A percentile compares a stretch with the other conserved stretches of the same genome.
Evolutionary conservation across 2,888 invertebrate species (phyloP).

Genomic region (Hirtodrosophila alboralis): DNA sequence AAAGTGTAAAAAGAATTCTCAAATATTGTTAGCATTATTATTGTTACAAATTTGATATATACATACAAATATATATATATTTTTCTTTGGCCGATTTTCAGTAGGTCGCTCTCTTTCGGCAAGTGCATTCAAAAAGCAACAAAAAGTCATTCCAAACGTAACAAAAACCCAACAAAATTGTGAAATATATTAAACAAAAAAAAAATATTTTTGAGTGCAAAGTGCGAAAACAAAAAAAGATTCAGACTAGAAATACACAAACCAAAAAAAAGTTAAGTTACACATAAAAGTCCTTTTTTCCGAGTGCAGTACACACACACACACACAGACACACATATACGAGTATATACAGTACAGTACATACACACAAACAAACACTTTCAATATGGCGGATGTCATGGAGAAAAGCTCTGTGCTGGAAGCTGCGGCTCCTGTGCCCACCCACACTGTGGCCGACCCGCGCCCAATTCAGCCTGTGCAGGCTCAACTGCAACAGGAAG

Average conservation of each 20-base stretch:
- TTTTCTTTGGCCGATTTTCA: constrained; percentile 36
- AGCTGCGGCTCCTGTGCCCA: constrained; percentile 72
- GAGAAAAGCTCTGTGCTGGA: constrained; percentile 83
- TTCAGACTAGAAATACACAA: constrained; percentile 25
- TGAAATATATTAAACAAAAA: constrained; percentile 24
- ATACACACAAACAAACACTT: constrained; percentile 51
- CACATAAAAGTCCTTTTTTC: constrained; percentile 57
- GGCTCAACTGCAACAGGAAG: constrained; percentile 52
- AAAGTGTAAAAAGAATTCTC: constrained; percentile 28
- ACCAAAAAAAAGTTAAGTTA: constrained; percentile 53
- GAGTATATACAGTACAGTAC: constrained; percentile 17
- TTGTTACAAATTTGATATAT: constrained; percentile 31
- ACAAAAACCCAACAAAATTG: constrained; percentile 28
- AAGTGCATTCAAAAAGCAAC: constrained; percentile 36
- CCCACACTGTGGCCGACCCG: constrained; percentile 61
- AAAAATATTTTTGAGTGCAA: too few relatives aligned
- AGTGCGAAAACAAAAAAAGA: constrained; percentile 33
- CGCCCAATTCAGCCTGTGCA: constrained; percentile 49
- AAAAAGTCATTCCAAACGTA: constrained; percentile 55
- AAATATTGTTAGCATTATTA: constrained; percentile 37
- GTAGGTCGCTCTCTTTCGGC: constrained; percentile 26
- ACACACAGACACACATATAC: constrained; percentile 27
- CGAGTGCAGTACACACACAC: constrained; percentile 57
- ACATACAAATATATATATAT: constrained; percentile 20
- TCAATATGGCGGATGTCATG: constrained; percentile 82